Percentiles rank a stretch among this genome's conserved stretches.
phyloP scores from a whole-genome alignment of 2,888 invertebrate species.

The Eupithecia vulgata region DNA sequence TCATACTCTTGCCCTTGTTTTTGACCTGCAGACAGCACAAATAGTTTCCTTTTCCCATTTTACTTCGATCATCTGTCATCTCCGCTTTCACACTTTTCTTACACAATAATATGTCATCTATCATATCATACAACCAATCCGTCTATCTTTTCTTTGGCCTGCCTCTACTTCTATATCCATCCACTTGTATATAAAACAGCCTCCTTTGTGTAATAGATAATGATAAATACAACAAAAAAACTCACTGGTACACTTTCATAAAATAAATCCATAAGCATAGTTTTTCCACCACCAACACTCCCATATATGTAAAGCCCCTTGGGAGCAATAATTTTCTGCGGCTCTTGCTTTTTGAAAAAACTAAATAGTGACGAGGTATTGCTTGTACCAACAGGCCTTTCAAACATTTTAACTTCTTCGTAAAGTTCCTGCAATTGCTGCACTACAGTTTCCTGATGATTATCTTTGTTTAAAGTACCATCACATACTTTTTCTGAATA shows the following conservation, averaged over 20 bases:
- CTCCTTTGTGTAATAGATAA: background rate
- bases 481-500: constrained; percentile 84
- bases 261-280: constrained; percentile 99
- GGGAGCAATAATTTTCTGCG: constrained; percentile 82
- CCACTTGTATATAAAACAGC: background rate
- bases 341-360: constrained; percentile 68
- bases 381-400: constrained; percentile 61
- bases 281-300: constrained; percentile 98
- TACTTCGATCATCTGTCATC: background rate
- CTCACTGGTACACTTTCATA: constrained; percentile 86
- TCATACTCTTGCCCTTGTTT: background rate
- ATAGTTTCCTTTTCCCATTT: background rate
- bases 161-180: background rate
- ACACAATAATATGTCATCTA: background rate
- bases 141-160: background rate
- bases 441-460: constrained; percentile 88
- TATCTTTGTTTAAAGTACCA: constrained; percentile 86
- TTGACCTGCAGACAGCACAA: no score
- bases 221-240: constrained; percentile 9
- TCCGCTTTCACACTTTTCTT: background rate
- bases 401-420: constrained; percentile 84
- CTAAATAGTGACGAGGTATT: constrained; percentile 61
- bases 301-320: constrained; percentile 95
- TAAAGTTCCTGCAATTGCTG: constrained; percentile 88
- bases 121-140: background rate